A percentile compares a stretch with the other conserved stretches of the same genome.
Evolutionary conservation across 1,140 invertebrate species (phyloP).

Genomic region (Paracyclopina nana): DNA sequence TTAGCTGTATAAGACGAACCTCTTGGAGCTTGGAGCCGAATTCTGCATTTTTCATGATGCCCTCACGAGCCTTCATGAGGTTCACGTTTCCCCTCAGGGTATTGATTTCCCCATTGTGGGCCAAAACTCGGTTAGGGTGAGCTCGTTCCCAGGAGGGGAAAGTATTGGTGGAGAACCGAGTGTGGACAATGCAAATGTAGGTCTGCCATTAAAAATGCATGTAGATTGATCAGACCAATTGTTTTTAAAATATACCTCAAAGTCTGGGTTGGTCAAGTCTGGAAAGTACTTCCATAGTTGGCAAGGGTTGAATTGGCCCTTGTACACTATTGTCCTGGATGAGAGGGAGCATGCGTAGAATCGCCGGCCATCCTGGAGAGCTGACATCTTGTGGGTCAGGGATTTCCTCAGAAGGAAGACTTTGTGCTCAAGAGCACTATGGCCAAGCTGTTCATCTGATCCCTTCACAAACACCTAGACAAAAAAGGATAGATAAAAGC

Average conservation of each 20-base stretch:
- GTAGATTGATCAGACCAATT: too few relatives aligned
- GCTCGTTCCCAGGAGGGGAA: slow-evolving; percentile 98
- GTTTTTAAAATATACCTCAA: too few relatives aligned
- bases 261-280: slow-evolving; percentile 52
- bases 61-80: slow-evolving; percentile 92
- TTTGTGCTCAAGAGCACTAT: slow-evolving; percentile 2
- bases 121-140: slow-evolving; percentile 86
- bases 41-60: slow-evolving; percentile 73
- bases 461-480: too few relatives aligned
- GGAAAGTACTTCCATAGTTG: slow-evolving; percentile 74
- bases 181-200: slow-evolving; percentile 87
- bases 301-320: slow-evolving; percentile 86
- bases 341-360: slow-evolving; percentile 96
- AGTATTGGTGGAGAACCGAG: slow-evolving; percentile 93
- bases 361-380: slow-evolving; percentile 37
- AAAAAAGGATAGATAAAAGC: slow-evolving; percentile 11
- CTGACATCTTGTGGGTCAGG: slow-evolving; percentile 59
- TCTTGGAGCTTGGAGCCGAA: slow-evolving; percentile 64
- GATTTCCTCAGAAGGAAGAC: slow-evolving; percentile 81
- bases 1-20: too few relatives aligned
- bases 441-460: too few relatives aligned
- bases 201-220: too few relatives aligned
- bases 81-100: slow-evolving; percentile 94
- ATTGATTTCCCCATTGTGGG: slow-evolving; percentile 99
- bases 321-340: slow-evolving; percentile 76